Conservation (phyloP, 2,113 vertebrate genomes). For the Macrotus californicus region DNA sequence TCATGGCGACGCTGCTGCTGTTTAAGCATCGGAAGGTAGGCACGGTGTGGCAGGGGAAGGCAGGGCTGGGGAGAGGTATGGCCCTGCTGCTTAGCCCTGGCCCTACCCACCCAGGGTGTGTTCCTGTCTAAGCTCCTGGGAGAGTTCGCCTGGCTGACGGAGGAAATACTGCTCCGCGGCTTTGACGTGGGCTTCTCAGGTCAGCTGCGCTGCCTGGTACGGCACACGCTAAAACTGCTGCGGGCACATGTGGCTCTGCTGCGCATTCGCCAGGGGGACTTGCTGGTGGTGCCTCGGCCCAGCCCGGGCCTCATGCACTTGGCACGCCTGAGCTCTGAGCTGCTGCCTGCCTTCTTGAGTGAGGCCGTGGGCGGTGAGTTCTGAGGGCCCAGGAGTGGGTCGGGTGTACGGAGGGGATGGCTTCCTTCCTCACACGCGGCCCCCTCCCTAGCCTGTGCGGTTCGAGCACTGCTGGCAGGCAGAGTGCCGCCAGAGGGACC, state of each 20-base stretch:
- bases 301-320: constrained; percentile 74
- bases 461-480: constrained; percentile 85
- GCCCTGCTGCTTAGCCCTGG: not conserved
- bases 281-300: constrained; percentile 72
- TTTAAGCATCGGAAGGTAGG: constrained; percentile 85
- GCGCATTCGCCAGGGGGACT: constrained; percentile 55
- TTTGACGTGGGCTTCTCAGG: constrained; percentile 88
- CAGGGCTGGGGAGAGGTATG: not conserved
- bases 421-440: not conserved
- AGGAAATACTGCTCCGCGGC: constrained; percentile 88
- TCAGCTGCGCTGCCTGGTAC: constrained; percentile 78
- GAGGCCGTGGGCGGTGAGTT: constrained; percentile 89
- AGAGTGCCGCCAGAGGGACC: constrained; percentile 69
- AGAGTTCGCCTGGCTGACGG: constrained; percentile 87
- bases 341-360: constrained; percentile 84
- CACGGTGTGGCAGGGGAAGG: not conserved
- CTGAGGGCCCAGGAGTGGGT: rapidly evolving
- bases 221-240: constrained; percentile 83
- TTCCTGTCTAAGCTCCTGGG: constrained; percentile 81
- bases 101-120: constrained; percentile 78
- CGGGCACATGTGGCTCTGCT: constrained; percentile 75
- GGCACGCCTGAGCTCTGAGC: constrained; percentile 73
- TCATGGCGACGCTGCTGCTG: constrained; percentile 86
- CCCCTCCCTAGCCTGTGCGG: constrained; percentile 82
- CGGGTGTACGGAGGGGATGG: not conserved